Conservation (phyloP, 1,140 invertebrate genomes). For the Cephus cinctus region DNA sequence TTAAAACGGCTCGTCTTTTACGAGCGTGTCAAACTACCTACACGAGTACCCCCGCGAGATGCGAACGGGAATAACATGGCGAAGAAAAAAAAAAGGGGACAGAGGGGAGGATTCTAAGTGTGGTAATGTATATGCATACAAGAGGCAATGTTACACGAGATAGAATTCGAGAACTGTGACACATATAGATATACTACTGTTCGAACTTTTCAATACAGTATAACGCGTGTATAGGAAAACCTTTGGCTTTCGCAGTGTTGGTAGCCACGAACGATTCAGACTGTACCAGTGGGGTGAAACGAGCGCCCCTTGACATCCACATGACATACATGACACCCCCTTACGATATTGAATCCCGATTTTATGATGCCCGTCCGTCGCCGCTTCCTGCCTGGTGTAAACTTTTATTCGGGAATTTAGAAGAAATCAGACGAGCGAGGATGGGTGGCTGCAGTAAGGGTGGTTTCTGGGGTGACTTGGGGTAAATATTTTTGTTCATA, state of each 20-base stretch:
- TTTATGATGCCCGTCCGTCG: conserved; percentile 44
- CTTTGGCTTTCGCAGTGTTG: no score
- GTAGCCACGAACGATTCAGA: conserved; percentile 6
- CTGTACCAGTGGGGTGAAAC: conserved; percentile 20
- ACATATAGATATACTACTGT: no score
- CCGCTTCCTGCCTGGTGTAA: conserved; percentile 34
- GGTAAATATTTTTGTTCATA: no score
- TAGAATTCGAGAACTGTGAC: no score
- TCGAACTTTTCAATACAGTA: no score
- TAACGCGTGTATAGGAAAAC: no score
- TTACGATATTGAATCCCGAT: conserved; percentile 51
- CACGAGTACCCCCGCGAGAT: conserved; percentile 37
- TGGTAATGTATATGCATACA: no score
- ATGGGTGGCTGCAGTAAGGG: no score
- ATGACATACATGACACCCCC: conserved; percentile 44
- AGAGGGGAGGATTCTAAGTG: no score
- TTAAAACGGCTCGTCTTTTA: conserved; percentile 56
- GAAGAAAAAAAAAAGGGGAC: conserved; percentile 7
- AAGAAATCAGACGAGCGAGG: conserved; percentile 40
- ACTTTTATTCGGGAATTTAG: conserved; percentile 50
- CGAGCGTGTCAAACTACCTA: conserved; percentile 55
- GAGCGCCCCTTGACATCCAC: conserved; percentile 43
- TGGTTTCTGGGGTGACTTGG: background rate
- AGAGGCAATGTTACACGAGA: no score
- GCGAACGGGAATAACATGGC: no score